Evolutionary conservation across 1,140 invertebrate genomes (phyloP).

Genomic region (Zaprionus inermis): DNA sequence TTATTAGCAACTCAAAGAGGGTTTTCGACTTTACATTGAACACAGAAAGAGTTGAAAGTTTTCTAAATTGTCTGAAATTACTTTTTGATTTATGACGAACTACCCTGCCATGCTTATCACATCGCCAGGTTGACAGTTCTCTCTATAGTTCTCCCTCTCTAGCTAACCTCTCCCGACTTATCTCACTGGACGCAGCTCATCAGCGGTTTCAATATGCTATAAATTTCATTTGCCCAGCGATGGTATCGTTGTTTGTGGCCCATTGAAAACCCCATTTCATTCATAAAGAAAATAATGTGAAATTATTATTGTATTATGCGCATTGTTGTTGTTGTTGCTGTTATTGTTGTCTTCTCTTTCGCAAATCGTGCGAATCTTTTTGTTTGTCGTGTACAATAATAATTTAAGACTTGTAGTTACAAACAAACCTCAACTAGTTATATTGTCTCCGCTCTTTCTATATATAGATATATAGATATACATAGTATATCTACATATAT

Average conservation of each 20-base stretch:
- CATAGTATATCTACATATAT: constrained; percentile 26
- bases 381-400: constrained; percentile 50
- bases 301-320: constrained; percentile 46
- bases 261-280: constrained; percentile 36
- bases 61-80: not conserved
- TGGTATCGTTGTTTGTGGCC: not conserved
- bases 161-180: not conserved
- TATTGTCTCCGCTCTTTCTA: constrained; percentile 27
- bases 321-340: constrained; percentile 28
- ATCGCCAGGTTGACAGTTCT: constrained; percentile 4
- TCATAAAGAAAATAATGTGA: constrained; percentile 61
- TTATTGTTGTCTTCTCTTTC: constrained; percentile 22
- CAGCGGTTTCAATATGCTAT: constrained; percentile 18
- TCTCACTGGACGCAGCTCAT: constrained; percentile 15
- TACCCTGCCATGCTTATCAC: constrained; percentile 4
- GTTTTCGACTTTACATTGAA: not conserved
- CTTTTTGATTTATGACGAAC: not conserved
- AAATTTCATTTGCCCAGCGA: constrained; percentile 18
- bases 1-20: not conserved
- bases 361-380: constrained; percentile 68
- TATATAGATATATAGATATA: constrained; percentile 35
- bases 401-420: constrained; percentile 46
- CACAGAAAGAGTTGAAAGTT: not conserved
- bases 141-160: not conserved
- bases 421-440: constrained; percentile 37